Base-by-base conservation (phyloP, 2,888 invertebrate genomes). In the Adelphocoris suturalis region DNA sequence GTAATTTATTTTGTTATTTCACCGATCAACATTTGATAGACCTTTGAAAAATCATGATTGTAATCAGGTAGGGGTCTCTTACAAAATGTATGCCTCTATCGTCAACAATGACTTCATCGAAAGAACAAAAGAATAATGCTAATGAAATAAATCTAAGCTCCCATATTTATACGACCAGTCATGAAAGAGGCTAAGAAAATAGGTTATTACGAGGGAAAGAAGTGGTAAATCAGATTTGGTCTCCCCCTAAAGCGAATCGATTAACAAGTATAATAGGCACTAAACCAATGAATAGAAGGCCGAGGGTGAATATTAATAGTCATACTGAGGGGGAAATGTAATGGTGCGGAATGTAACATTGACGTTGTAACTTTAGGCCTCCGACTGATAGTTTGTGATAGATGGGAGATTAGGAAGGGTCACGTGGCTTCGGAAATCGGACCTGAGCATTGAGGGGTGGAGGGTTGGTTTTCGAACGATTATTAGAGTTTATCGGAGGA, bases 331-430 rank as follows among this genome's bases (percentile, higher is more conserved):
- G 61, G 76, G 86, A 68, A 27, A 86, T 52, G 86, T 86, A 86
- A 86, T 86, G 86, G 86, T 86, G 86, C 75, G 86, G 86, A 86
- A 86, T 86, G 86, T 86, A 75, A 86, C 86, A 76, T 86, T 86
- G 86, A 86, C 86, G 86, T 68, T 86, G 86, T 86, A 86, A 86
- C 75, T 86, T 76, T 5, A 48, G 48, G 76, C 68, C 61, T 19
- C 81, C 78, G 14, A 52, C 76, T 75, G 86, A 86, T 86, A 86
- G 86, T 86, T 86, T 86, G 86, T 86, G 86, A 86, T 86, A 86
- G 86, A 86, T 86, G 86, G 23, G 86, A 86, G 86, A 86, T 86
- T 86, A 68, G 52, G 82, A 46, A 37, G 86, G 76, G 86, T 46
- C 86, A 48, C 68, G 86, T 86, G 86, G 86, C 86, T 23, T 86